These are phyloP conservation scores for Caenorhabditis doughertyi DNA, from an alignment of 2,888 invertebrate species.

Conservation along the genomic window DNA sequence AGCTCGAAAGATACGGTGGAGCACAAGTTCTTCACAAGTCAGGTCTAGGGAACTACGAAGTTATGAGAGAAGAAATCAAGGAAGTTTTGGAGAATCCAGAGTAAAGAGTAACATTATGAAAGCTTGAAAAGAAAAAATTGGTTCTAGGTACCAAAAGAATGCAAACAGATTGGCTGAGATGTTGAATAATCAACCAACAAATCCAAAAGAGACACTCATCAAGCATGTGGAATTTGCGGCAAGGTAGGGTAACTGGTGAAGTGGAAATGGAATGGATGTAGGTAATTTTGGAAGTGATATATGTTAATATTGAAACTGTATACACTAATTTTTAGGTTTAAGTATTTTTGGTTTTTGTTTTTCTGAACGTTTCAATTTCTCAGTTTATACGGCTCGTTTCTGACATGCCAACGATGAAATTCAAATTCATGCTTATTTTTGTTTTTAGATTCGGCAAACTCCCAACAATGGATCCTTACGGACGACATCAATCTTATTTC, in stretches of 20 bases:
- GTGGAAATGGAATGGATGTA: not conserved
- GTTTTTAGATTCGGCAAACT: slow-evolving; percentile 42
- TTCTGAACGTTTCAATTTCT: too few species aligned
- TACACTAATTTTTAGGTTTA: too few species aligned
- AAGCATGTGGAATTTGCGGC: slow-evolving; percentile 68
- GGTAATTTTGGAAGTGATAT: not conserved
- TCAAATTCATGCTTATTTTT: not conserved
- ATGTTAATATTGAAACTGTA: not conserved
- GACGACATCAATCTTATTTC: slow-evolving; percentile 23
- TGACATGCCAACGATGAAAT: not conserved
- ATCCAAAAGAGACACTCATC: slow-evolving; percentile 65
- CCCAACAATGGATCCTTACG: slow-evolving; percentile 35
- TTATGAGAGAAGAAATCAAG: not conserved
- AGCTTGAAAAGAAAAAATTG: not conserved
- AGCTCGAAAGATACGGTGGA: slow-evolving; percentile 56
- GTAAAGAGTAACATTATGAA: slow-evolving; percentile 21
- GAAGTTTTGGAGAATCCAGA: slow-evolving; percentile 12
- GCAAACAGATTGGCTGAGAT: slow-evolving; percentile 57
- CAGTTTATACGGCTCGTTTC: not conserved
- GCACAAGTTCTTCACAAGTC: slow-evolving; percentile 60
- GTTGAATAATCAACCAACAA: slow-evolving; percentile 61
- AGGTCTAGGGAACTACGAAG: slow-evolving; percentile 48
- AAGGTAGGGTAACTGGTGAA: slow-evolving; percentile 6
- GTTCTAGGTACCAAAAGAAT: slow-evolving; percentile 29
- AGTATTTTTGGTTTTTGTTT: too few species aligned